A percentile compares a stretch with the other conserved stretches of the same genome.
Evolutionary conservation across 2,113 vertebrate species (phyloP).

Genomic region (Puntigrus tetrazona): DNA sequence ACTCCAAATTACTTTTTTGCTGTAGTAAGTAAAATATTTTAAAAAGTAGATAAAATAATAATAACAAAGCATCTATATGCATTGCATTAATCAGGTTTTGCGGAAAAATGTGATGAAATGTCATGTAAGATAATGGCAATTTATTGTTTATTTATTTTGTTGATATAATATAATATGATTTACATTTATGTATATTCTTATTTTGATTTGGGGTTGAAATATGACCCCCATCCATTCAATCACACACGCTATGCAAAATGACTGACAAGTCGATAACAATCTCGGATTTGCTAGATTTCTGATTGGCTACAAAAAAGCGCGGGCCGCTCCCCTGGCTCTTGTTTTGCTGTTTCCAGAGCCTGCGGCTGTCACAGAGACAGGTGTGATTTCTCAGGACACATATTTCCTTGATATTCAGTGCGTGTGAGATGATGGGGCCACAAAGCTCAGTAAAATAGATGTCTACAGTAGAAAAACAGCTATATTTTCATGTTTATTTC

Average conservation of each 20-base stretch:
- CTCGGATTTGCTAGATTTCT: background rate
- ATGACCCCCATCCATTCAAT: background rate
- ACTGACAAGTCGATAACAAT: background rate
- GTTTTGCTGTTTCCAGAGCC: background rate
- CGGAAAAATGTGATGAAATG: background rate
- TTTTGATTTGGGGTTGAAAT: background rate
- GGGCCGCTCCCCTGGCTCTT: background rate
- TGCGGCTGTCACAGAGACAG: background rate
- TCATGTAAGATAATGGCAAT: too few relatives aligned
- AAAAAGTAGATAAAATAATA: too few relatives aligned
- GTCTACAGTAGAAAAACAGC: background rate
- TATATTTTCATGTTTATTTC: slow-evolving; percentile 31
- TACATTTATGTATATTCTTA: background rate
- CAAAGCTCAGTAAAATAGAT: background rate
- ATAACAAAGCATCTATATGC: background rate
- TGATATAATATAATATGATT: background rate
- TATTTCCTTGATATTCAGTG: background rate
- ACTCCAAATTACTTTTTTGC: background rate
- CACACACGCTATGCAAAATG: background rate
- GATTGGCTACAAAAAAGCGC: background rate
- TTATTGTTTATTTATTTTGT: too few relatives aligned
- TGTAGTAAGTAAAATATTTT: background rate
- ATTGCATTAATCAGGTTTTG: background rate
- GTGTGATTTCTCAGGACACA: slow-evolving; percentile 12
- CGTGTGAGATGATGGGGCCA: background rate